These are phyloP conservation scores for Falco novaeseelandiae DNA, from an alignment of 2,797 vertebrate species.

Conservation along the genomic window DNA sequence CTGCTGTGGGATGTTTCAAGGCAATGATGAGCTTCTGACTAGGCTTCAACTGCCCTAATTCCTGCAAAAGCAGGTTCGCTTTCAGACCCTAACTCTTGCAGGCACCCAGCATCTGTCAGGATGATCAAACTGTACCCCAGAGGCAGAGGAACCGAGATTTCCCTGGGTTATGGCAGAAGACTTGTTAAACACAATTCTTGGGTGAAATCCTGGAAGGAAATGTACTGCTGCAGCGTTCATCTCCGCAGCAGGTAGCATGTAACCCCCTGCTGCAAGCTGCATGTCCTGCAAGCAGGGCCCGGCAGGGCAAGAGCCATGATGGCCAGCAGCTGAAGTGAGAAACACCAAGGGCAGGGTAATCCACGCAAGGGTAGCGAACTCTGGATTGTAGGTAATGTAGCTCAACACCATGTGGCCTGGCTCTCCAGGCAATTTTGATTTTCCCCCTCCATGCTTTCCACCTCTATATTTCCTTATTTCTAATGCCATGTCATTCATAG, in stretches of 20 bases:
- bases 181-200: fast-evolving
- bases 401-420: not conserved
- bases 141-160: not conserved
- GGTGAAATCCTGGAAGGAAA: not conserved
- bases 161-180: not conserved
- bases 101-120: not conserved
- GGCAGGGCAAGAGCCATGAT: not conserved
- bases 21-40: not conserved
- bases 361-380: not conserved
- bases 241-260: not conserved
- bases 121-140: not conserved
- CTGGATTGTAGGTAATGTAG: not conserved
- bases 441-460: not conserved
- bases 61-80: not conserved
- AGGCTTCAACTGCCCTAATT: not conserved
- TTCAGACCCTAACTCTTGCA: not conserved
- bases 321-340: not conserved
- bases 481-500: not conserved
- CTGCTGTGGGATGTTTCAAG: not conserved
- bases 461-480: not conserved
- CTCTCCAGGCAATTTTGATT: not conserved
- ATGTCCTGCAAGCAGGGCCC: fast-evolving
- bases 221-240: not conserved
- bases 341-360: not conserved
- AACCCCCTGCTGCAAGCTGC: fast-evolving